Base-by-base conservation (phyloP, 1,140 invertebrate genomes). In the Macrotrachela quadricornifera region DNA sequence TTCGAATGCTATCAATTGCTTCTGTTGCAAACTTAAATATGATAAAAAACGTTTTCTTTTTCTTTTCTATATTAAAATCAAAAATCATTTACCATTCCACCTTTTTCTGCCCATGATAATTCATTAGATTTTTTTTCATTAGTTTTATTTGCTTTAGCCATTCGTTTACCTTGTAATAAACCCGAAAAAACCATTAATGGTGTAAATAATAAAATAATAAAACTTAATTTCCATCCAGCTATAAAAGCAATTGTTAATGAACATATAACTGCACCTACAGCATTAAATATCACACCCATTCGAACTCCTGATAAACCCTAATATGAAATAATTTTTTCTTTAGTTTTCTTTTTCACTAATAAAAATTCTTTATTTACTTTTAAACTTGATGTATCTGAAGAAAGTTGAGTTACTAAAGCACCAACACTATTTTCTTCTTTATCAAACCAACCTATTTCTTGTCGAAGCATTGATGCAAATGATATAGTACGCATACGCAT, bases 371-470 rank as follows among this genome's bases (percentile, higher is more conserved):
- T n/a, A n/a, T 30, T 30, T 30, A 30, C 21, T 30, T 30, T 30
- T 30, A 30, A 30, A 30, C 21, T 30, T 30, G 80, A 76, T 11
- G 81, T 79, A 62, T 86, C 82, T 6, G 77, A 77, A 13, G 81
- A 80, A 6, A 86, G 64, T 41, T 80, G 73, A 0, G 81, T 76
- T 61, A 80, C 84, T 1, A 85, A 61, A 0, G 80, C 78, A 8
- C 82, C 82, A 15, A 82, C 51, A 10, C 77, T 79, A 60, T 85
- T 82, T 11, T 66, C 69, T 41, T 80, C 75, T 50, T 78, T 74
- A 63, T 85, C 83, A 59, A 78, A 85, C 74, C 77, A 86, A 0
- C 76, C 81, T 54, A 83, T 79, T 67, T 85, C 83, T 71, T 85
- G 80, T 12, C 73, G 73, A 51, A 87, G 60, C 75, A 87, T 83